Evolutionary conservation across 2,113 vertebrate species (phyloP), one percentile per base, ranked within the genome.

Genomic region (Mixornis gularis): DNA sequence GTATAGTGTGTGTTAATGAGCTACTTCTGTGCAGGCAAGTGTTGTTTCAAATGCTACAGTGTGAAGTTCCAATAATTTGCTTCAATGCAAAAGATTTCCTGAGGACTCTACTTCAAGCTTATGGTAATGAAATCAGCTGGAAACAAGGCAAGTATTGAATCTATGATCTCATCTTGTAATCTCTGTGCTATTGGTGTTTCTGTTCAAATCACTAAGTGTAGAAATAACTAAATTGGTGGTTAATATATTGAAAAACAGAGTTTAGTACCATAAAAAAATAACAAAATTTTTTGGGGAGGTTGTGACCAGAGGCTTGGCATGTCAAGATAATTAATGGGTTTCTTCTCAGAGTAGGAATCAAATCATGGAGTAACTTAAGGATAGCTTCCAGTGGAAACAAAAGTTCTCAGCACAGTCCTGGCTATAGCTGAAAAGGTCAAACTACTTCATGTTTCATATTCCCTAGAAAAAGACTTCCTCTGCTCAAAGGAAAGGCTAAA

Each of bases 61-160:
- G 96, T 78, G 89, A 91, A 81, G 90, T 97, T 63, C 97, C 97
- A 6, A 94, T 98, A 64, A 97, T 99, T 92, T 99, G 98, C 94
- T 99, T 98, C 66, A 98, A 99, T 68, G 98, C 98, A 22, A 99
- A 99, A 96, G 98, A 99, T 73, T 96, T 99, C 38, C 97, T 99
- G 78, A 97, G 97, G 60, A 97, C 97, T 25, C 80, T 95, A n/a
- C 96, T 99, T 76, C 97, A 97, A 91, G 60, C 97, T 92, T 97
- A 96, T 87, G 93, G 80, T 62, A 85, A 40, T 27, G 96, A 97
- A 36, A 95, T 97, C 77, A 97, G 78, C 95, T 99, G 98, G 98
- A 99, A 98, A 95, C 96, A 97, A 96, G 98, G 99, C 97, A 95
- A 84, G 34, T 95, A 40, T n/a, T 62, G 29, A 64, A 25, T 46